These are phyloP conservation scores for Cyrtodaria siliqua DNA, from an alignment of 2,888 invertebrate species.

Conservation along the genomic window DNA sequence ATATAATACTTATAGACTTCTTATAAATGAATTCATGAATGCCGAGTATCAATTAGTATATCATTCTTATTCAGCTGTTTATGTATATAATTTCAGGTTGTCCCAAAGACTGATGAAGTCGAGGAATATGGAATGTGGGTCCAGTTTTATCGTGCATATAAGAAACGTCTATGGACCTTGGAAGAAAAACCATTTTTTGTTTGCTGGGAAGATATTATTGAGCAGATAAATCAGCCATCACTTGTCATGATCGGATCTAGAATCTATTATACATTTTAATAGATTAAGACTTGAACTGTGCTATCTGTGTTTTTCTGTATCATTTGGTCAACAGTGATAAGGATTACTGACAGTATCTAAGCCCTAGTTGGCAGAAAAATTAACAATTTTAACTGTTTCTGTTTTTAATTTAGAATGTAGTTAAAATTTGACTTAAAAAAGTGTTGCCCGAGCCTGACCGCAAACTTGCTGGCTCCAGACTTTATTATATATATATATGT, in stretches of 20 bases:
- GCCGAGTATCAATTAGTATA: conserved; percentile 20
- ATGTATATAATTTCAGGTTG: conserved; percentile 43
- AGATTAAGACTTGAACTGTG: background rate
- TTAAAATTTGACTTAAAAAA: conserved; percentile 1
- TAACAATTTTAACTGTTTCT: too few relatives aligned
- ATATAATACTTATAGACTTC: conserved; percentile 4
- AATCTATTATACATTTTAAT: too few relatives aligned
- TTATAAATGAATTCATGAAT: conserved; percentile 16
- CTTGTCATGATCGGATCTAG: too few relatives aligned
- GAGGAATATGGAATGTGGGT: conserved; percentile 18
- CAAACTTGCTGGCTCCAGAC: conserved; percentile 9
- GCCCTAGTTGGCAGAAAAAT: too few relatives aligned
- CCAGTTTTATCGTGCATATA: conserved; percentile 17
- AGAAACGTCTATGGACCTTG: conserved; percentile 18
- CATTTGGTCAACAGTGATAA: conserved; percentile 22
- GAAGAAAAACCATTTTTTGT: too few relatives aligned
- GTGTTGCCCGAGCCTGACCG: conserved; percentile 2
- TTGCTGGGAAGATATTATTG: too few relatives aligned
- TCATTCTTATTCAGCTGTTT: conserved; percentile 26
- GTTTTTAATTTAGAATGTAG: too few relatives aligned
- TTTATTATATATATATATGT: conserved; percentile 7
- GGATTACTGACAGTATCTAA: conserved; percentile 11
- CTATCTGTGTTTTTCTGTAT: background rate
- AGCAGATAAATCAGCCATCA: too few relatives aligned
- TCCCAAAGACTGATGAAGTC: conserved; percentile 20